Evolutionary conservation across 2,797 vertebrate genomes (phyloP), one percentile per base, ranked within the genome.

Genomic region (Sparus aurata): DNA sequence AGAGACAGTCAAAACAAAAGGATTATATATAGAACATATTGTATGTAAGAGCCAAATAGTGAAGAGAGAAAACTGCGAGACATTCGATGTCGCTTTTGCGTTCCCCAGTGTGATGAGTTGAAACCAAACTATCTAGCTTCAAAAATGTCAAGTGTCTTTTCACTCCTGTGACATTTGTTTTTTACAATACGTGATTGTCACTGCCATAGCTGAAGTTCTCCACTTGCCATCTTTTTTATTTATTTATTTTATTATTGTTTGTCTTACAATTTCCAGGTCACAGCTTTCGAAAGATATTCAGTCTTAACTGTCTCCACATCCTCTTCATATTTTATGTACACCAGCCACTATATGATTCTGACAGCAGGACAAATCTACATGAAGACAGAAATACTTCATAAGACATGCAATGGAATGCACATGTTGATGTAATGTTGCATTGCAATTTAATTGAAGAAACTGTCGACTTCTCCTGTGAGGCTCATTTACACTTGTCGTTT

Each of bases 131-230:
- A 61, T 4, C 30, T 25, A 9, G 17, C 57, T n/a, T 50, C 17
- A 57, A 64, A 49, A 63, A 63, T 57, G 50, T 52, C 58, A 77
- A 22, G 45, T 58, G 59, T 54, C 27, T 27, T 52, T 46, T 60
- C 22, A 20, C 15, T 49, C 18, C 34, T 27, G 22, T 70, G 65
- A 49, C 45, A 17, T 57, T 52, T 67, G n/a, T 27, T 27, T 27
- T 27, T 64, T 22, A 30, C 12, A 66, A 18, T 41, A 47, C 1
- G 18, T 70, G 54, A 49, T 61, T 58, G 18, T 16, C 41, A 57
- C 20, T 58, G 23, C 16, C 38, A 34, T 20, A 18, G 43, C 27
- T 69, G n/a, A 59, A 20, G 55, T 17, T 64, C 41, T 50, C n/a
- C 25, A 9, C 7, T 27, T 6, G 11, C 10, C 43, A 22, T 20